Conservation (phyloP, 2,113 vertebrate genomes). For the Manacus vitellinus region DNA sequence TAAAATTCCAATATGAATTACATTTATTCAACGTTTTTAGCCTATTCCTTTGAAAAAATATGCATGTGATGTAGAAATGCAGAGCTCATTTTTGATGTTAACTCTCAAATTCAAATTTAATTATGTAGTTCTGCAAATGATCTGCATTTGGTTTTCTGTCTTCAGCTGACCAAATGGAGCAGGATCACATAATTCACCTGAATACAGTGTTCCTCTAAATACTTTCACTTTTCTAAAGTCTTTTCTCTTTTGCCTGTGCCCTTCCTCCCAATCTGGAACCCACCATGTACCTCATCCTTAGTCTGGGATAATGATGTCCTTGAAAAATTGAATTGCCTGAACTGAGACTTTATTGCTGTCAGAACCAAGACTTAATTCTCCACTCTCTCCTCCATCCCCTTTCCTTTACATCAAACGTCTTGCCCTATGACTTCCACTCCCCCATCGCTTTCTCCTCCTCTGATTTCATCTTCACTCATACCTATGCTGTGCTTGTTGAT, state of each 20-base stretch:
- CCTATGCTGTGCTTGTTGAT: background rate
- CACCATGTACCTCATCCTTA: background rate
- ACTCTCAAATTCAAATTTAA: background rate
- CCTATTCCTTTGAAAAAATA: background rate
- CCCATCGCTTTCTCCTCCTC: background rate
- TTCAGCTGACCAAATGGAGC: background rate
- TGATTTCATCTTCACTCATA: background rate
- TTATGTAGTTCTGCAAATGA: background rate
- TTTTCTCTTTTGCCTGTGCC: background rate
- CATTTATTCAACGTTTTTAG: background rate
- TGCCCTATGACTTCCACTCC: background rate
- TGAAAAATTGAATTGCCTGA: background rate
- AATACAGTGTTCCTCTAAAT: background rate
- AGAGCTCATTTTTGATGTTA: background rate
- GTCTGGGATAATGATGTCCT: background rate
- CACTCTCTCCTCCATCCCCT: background rate
- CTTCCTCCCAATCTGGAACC: background rate
- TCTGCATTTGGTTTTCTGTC: background rate
- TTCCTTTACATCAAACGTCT: background rate
- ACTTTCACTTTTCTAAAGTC: background rate
- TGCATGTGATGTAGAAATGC: background rate
- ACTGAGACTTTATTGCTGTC: background rate
- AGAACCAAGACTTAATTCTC: background rate
- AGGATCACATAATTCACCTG: background rate
- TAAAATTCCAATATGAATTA: background rate